phyloP scores from a whole-genome alignment of 1,140 invertebrate genomes.

The Cotesia glomerata region DNA sequence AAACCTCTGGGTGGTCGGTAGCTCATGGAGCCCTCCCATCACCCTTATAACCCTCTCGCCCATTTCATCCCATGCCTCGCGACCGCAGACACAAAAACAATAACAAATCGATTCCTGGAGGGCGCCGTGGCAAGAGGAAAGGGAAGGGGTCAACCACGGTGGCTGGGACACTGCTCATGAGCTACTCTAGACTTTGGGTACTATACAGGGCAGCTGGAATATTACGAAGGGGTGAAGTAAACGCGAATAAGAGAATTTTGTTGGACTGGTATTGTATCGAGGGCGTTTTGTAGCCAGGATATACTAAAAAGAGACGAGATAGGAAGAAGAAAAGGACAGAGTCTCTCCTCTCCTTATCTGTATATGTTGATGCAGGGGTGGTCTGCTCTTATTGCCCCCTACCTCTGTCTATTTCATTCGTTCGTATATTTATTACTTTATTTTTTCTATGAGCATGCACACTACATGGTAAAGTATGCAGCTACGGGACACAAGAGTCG shows the following conservation, averaged over 20 bases:
- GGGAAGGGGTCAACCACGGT: conserved; percentile 54
- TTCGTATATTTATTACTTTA: neutral
- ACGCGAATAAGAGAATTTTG: too few relatives aligned
- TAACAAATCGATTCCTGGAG: conserved; percentile 61
- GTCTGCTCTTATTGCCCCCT: neutral
- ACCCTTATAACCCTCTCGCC: conserved; percentile 34
- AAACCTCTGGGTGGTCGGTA: too few relatives aligned
- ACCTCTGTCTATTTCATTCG: too few relatives aligned
- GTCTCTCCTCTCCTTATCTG: too few relatives aligned
- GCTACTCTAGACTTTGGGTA: too few relatives aligned
- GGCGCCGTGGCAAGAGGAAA: conserved; percentile 37
- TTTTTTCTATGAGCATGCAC: conserved; percentile 44
- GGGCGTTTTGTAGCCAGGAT: neutral
- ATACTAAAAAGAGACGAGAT: conserved; percentile 8
- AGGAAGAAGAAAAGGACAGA: neutral
- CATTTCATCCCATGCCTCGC: conserved; percentile 31
- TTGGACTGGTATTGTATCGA: neutral
- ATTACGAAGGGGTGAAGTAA: too few relatives aligned
- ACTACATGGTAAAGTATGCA: conserved; percentile 52
- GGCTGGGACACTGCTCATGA: conserved; percentile 21
- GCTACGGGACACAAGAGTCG: conserved; percentile 48
- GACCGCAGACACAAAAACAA: conserved; percentile 64
- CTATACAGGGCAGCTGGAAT: too few relatives aligned
- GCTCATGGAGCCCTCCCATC: conserved; percentile 27
- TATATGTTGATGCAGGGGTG: neutral